These are phyloP conservation scores for Drosophila jambulina DNA, from an alignment of 1,140 invertebrate species.

Conservation along the genomic window DNA sequence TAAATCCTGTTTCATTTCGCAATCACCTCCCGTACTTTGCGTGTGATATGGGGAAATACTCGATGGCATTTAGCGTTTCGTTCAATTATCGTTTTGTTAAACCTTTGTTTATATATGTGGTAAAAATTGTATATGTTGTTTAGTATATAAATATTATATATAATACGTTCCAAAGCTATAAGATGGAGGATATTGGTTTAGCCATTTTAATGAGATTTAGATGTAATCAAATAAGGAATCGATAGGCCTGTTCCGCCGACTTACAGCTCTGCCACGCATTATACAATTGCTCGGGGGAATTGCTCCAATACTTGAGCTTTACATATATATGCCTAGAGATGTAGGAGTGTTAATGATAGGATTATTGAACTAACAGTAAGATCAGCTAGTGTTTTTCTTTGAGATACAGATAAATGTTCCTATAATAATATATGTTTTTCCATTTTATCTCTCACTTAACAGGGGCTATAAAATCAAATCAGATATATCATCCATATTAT, in stretches of 20 bases:
- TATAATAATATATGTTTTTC: constrained; percentile 29
- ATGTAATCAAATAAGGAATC: not conserved
- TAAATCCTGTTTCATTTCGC: constrained; percentile 43
- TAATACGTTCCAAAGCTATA: constrained; percentile 25
- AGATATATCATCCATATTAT: constrained; percentile 31
- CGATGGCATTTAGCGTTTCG: constrained; percentile 27
- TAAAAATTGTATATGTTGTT: constrained; percentile 46
- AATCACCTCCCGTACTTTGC: constrained; percentile 25
- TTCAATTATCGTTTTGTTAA: constrained; percentile 20
- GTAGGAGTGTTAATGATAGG: constrained; percentile 43
- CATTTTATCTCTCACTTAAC: constrained; percentile 27
- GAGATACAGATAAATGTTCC: constrained; percentile 50
- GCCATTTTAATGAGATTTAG: not conserved
- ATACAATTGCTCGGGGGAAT: constrained; percentile 38
- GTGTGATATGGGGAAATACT: constrained; percentile 42
- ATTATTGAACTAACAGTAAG: constrained; percentile 59
- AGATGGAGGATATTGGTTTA: not conserved
- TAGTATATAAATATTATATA: constrained; percentile 29
- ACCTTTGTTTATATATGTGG: constrained; percentile 32
- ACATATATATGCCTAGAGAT: constrained; percentile 45
- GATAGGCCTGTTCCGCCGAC: not conserved
- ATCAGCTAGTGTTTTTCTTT: constrained; percentile 49
- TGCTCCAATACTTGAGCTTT: constrained; percentile 50
- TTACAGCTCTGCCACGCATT: constrained; percentile 18
- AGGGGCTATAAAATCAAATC: constrained; percentile 48